Evolutionary conservation across 53 echinoderm and acorn worm genomes (phyloP), one percentile per base, ranked within the genome.

Genomic region (Hippasteria phrygiana): DNA sequence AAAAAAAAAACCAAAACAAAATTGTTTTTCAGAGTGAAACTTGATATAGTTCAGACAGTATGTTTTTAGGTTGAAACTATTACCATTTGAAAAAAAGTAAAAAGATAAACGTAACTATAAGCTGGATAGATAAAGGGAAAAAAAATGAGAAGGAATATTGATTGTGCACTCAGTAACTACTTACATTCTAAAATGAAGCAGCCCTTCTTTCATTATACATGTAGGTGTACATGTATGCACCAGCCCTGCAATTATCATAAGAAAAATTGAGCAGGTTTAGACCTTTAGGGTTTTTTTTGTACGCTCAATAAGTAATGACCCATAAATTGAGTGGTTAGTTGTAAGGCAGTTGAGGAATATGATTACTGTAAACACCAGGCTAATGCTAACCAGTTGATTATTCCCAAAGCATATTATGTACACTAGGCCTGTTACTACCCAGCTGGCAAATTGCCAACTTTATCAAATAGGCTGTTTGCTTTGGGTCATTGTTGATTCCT

Each of bases 311-410:
- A 79, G 14, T 79, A 56, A 79, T 79, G 79, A 79, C 59, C 79
- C 59, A 59, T 56, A 79, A 79, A 79, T 79, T 79, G 39, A 56
- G 62, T 56, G 79, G 79, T 31, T 34, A 31, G 56, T 79, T 59
- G 54, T 13, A 2, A 35, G 73, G 59, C 3, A 59, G 20, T 11
- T 67, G 1, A 4, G 20, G 20, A 11, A 67, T 33, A 65, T 63
- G 28, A 63, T 20, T n/a, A 63, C 28, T 24, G 16, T 51, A 8
- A 4, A 59, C 4, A n/a, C 22, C 59, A 59, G 26, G 59, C 22
- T 24, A 7, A 10, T 20, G 27, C 5, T 59, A 26, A 59, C 17
- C 20, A 18, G 59, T 59, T 10, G 51, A 17, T 2, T 4, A 59
- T 22, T 59, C 14, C 27, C 22, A 33, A 3, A 14, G 69, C 22